These are phyloP conservation scores for Zophobas atratus DNA, from an alignment of 1,140 invertebrate species.

Conservation along the genomic window DNA sequence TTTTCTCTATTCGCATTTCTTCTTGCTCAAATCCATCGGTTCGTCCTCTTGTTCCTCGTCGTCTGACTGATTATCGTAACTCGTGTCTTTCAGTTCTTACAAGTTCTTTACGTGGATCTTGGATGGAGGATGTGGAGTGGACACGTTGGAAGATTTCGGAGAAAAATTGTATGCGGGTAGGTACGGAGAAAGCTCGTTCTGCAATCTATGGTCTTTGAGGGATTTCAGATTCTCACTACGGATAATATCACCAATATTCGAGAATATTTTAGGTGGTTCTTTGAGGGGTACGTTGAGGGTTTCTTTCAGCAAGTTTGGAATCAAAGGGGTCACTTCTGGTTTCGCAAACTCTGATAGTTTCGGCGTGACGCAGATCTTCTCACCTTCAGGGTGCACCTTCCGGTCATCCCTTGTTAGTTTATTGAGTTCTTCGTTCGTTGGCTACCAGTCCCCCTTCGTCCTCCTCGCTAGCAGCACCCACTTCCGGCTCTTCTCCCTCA, in stretches of 20 bases:
- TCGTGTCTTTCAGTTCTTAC: slow-evolving; percentile 73
- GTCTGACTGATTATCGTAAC: slow-evolving; percentile 66
- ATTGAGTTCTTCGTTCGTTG: slow-evolving; percentile 79
- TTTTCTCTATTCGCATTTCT: slow-evolving; percentile 68
- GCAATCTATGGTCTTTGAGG: slow-evolving; percentile 48
- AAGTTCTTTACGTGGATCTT: slow-evolving; percentile 78
- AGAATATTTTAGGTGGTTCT: slow-evolving; percentile 52
- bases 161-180: slow-evolving; percentile 54
- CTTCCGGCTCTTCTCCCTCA: slow-evolving; percentile 64
- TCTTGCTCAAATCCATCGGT: slow-evolving; percentile 90
- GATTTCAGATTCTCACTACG: slow-evolving; percentile 52
- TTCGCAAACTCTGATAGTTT: slow-evolving; percentile 50
- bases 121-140: slow-evolving; percentile 59
- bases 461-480: slow-evolving; percentile 70
- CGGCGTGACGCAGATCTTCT: slow-evolving; percentile 62
- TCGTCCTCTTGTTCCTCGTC: slow-evolving; percentile 70
- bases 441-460: slow-evolving; percentile 84
- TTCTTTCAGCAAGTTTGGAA: slow-evolving; percentile 55
- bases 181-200: slow-evolving; percentile 52
- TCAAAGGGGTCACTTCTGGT: slow-evolving; percentile 50
- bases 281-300: slow-evolving; percentile 44
- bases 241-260: slow-evolving; percentile 54
- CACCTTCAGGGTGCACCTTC: slow-evolving; percentile 63
- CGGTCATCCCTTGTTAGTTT: slow-evolving; percentile 71
- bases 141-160: slow-evolving; percentile 46